Evolutionary conservation across 2,113 vertebrate genomes (phyloP), one percentile per base, ranked within the genome.

Genomic region (Echinops telfairi): DNA sequence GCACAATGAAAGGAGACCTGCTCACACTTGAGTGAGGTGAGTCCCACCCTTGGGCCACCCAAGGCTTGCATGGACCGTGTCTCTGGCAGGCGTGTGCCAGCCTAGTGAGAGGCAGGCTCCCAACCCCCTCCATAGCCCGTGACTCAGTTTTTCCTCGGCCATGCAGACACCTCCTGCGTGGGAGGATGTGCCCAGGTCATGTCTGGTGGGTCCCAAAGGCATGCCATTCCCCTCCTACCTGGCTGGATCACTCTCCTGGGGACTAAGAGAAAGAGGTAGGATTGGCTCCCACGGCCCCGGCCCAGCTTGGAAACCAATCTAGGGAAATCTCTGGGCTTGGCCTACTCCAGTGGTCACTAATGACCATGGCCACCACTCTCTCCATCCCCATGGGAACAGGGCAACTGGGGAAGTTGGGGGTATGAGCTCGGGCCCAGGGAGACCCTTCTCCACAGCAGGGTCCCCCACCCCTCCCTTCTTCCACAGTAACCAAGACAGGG

Each of bases 241-340:
- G 96, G 95, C 86, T 80, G 95, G 88, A 94, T 95, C 86, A 93
- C 53, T 84, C 93, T 97, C 88, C 94, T 94, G 88, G 95, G 3
- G 33, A 96, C 96, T 96, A 86, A 82, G 78, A 83, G 57, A 38
- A 83, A 92, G 36, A 92, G 73, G 76, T 68, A 70, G 60, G 19
- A 57, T 86, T 94, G 94, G 71, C n/a, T 64, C 75, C 85, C 47
- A 57, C 38, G 91, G 38, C 36, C 80, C 25, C 86, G 60, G 71
- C 33, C 40, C 38, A 25, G 71, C 90, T 27, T 15, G 92, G 47
- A 60, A 76, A 76, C 68, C 38, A 60, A 75, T 64, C 91, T 40
- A 89, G 62, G 43, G 71, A 79, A 62, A 27, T 27, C 43, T 78
- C 83, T 58, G 75, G 76, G 73, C 60, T 89, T 36, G n/a, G 23